phyloP scores from a whole-genome alignment of 2,888 invertebrate species.

The Baccha elongata region DNA sequence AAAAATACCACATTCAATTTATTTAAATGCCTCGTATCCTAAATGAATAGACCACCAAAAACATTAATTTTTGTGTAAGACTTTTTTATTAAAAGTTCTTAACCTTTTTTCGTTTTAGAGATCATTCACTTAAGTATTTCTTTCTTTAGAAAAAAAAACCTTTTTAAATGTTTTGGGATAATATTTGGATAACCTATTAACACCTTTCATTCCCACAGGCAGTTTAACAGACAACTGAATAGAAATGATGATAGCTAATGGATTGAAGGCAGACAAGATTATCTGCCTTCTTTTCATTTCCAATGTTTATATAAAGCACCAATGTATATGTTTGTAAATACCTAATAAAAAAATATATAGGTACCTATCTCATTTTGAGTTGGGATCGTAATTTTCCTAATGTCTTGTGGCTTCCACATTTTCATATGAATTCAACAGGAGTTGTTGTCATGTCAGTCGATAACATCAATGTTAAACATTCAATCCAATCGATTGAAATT shows the following conservation, averaged over 20 bases:
- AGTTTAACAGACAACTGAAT: neutral
- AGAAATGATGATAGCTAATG: slow-evolving; percentile 7
- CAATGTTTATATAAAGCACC: neutral
- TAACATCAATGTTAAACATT: slow-evolving; percentile 21
- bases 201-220: slow-evolving; percentile 46
- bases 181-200: slow-evolving; percentile 51
- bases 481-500: neutral
- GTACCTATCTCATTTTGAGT: no score
- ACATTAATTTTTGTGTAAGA: no score
- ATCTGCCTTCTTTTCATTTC: neutral
- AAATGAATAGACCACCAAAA: no score
- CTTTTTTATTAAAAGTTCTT: no score
- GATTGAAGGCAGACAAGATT: neutral
- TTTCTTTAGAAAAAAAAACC: no score
- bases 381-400: neutral
- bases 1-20: no score
- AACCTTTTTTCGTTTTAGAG: no score
- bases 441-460: slow-evolving; percentile 9
- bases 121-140: no score
- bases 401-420: slow-evolving; percentile 30
- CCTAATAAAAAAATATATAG: neutral
- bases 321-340: no score
- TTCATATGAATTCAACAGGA: slow-evolving; percentile 8
- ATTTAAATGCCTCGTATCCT: no score
- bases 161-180: slow-evolving; percentile 22